These are phyloP conservation scores for Guaruba guarouba DNA, from an alignment of 2,113 vertebrate species.

Conservation along the genomic window DNA sequence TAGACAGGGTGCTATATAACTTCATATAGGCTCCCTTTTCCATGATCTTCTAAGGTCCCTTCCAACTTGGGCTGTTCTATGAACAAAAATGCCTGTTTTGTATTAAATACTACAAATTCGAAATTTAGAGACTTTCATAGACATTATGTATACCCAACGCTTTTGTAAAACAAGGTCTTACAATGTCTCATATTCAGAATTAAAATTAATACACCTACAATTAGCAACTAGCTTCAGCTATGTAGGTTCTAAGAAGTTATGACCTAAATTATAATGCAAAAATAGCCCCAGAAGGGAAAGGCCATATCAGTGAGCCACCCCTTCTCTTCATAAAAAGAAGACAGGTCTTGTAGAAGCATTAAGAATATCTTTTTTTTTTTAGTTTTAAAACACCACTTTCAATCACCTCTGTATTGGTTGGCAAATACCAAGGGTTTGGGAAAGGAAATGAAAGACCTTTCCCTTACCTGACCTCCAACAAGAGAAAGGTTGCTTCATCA, in stretches of 20 bases:
- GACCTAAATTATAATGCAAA: conserved; percentile 45
- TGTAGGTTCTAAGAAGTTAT: conserved; percentile 10
- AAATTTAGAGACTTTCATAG: background rate
- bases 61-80: background rate
- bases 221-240: conserved; percentile 13
- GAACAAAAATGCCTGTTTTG: background rate
- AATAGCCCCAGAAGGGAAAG: conserved; percentile 8
- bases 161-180: background rate
- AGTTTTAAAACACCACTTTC: background rate
- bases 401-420: background rate
- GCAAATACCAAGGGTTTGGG: background rate
- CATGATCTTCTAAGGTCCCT: background rate
- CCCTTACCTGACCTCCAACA: background rate
- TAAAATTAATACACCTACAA: conserved; percentile 30
- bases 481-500: background rate
- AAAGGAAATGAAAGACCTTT: conserved; percentile 37
- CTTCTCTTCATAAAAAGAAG: background rate
- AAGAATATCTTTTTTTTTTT: conserved; percentile 11
- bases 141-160: background rate
- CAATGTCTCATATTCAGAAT: background rate
- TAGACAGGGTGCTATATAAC: background rate
- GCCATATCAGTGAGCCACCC: background rate
- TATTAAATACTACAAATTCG: background rate
- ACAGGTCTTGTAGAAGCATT: background rate
- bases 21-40: background rate